Base-by-base conservation (phyloP, 2,888 invertebrate species). In the Cryptophagus acutangulus region DNA sequence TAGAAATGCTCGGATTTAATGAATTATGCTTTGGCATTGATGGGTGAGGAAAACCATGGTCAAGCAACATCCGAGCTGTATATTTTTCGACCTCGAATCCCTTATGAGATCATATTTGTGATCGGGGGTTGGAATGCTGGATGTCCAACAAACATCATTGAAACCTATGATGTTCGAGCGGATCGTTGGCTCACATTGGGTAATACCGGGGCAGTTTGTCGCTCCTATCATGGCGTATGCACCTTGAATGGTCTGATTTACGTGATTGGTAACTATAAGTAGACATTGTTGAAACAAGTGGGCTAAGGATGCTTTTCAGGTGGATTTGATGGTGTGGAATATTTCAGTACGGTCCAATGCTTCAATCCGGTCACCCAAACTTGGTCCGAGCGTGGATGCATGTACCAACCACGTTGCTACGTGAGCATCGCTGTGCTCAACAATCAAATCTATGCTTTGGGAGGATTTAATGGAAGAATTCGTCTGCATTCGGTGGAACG, bases 101-200 rank as follows among this genome's bases (percentile, higher is more conserved):
- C 78, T 33, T 81, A 84, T 63, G 84, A 84, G 57, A 77, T 86
- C 54, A 72, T 90, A 8, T 89, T 90, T 64, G 85, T 87, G 9
- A 79, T 89, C 12, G 89, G 89, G 2, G 90, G 90, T 1, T 88
- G 88, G 90, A 75, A 82, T 62, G 76, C 83, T n/a, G 87, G 87
- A n/a, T 82, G 83, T 48, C 87, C 87, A 0, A 87, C 87, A 1
- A 84, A 81, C 68, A 85, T 84, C 56, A 77, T 84, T 16, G 83
- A 82, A 66, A 85, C 84, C 38, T 89, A 88, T 64, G 84, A 83
- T 57, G 80, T 83, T 25, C 80, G 87, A 71, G 82, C 86, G 1
- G 82, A 87, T 60, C 74, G 80, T 36, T 89, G 90, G 89, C 79
- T 84, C 58, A 71, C 82, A 17, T 80, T 80, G 1, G 75, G 76